Percentiles rank a stretch among this genome's conserved stretches.
phyloP scores from a whole-genome alignment of 2,888 invertebrate genomes.

The Yponomeuta malinellus region DNA sequence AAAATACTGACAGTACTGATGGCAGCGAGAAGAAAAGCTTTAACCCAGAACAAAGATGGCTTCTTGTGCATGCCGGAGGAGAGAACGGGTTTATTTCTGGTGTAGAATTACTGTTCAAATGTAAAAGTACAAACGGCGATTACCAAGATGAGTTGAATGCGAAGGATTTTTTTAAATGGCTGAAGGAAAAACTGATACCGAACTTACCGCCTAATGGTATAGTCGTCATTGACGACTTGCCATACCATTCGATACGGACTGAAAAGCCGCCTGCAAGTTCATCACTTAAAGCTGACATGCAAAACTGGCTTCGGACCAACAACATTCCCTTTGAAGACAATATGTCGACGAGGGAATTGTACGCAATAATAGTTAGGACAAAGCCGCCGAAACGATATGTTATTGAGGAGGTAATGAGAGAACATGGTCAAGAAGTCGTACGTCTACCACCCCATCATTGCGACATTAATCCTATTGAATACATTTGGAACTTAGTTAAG shows the following conservation, averaged over 20 bases:
- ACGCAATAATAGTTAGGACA: too few species aligned
- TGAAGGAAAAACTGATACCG: neutral
- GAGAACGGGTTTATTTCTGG: neutral
- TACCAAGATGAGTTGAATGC: neutral
- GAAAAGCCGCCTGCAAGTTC: constrained; percentile 17
- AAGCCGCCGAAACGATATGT: too few species aligned
- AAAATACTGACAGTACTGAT: neutral
- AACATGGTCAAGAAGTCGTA: too few species aligned
- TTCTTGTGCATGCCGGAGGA: neutral
- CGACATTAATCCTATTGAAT: too few species aligned
- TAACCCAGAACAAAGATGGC: neutral
- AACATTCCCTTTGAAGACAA: too few species aligned
- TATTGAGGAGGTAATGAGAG: too few species aligned
- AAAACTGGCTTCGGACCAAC: constrained; percentile 20
- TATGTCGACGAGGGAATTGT: too few species aligned
- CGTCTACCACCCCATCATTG: too few species aligned
- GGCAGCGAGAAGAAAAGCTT: neutral
- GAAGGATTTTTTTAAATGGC: neutral
- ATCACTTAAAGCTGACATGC: constrained; percentile 16
- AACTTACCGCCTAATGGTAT: neutral
- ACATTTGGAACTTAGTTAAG: constrained; percentile 17
- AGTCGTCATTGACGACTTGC: constrained; percentile 8
- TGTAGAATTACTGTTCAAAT: neutral
- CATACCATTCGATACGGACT: neutral
- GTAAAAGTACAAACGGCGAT: neutral